Conservation (phyloP, 1,140 invertebrate genomes). For the Aphaenogaster ashmeadi region DNA sequence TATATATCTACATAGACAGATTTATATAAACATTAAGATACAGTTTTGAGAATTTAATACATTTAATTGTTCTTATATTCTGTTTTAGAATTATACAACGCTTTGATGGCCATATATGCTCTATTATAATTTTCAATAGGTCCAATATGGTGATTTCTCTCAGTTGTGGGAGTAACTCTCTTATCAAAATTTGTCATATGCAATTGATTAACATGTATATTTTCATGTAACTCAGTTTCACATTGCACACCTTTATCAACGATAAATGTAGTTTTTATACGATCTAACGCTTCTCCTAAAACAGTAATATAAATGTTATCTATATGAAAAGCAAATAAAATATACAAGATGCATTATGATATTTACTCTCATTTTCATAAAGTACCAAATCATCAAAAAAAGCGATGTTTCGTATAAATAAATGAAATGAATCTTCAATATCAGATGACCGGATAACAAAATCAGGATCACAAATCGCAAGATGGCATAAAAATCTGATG, state of each 20-base stretch:
- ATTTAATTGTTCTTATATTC: constrained; percentile 26
- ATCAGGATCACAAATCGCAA: constrained; percentile 80
- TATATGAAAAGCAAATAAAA: constrained; percentile 18
- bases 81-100: constrained; percentile 50
- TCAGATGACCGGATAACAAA: constrained; percentile 79
- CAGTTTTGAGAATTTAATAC: background rate
- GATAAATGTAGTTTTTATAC: constrained; percentile 69
- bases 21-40: background rate
- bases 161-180: constrained; percentile 13
- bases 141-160: constrained; percentile 5
- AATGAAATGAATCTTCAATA: constrained; percentile 80
- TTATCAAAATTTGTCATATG: constrained; percentile 62
- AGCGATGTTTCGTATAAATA: constrained; percentile 79
- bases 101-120: constrained; percentile 29
- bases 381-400: constrained; percentile 77
- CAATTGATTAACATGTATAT: background rate
- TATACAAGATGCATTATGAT: constrained; percentile 22
- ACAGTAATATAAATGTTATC: constrained; percentile 10
- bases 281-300: constrained; percentile 69
- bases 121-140: constrained; percentile 34
- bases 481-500: constrained; percentile 81
- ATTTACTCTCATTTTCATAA: constrained; percentile 81
- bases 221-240: constrained; percentile 10
- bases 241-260: constrained; percentile 58
- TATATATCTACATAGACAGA: background rate